Conservation (phyloP, 2,113 vertebrate species). For the Gallinago media region DNA sequence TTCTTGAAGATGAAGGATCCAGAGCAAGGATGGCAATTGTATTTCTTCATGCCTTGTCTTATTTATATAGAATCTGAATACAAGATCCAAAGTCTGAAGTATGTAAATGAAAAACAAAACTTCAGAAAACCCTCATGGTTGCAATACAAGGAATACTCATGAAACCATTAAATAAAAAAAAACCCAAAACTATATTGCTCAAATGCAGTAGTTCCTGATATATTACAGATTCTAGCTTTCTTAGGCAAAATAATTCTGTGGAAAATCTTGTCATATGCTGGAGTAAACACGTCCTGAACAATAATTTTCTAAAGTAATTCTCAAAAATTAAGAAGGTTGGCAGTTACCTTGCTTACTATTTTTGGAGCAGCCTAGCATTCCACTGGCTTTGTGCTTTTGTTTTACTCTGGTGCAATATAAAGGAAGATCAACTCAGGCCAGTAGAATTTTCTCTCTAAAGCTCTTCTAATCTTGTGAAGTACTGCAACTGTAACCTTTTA, state of each 20-base stretch:
- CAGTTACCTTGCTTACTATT: neutral
- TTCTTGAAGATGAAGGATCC: neutral
- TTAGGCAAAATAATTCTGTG: neutral
- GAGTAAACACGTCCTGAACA: neutral
- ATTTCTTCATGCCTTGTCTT: neutral
- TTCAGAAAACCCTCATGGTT: neutral
- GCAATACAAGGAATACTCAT: neutral
- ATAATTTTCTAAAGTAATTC: neutral
- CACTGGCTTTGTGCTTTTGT: neutral
- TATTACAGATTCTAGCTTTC: neutral
- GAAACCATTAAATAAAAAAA: neutral
- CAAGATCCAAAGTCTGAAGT: neutral
- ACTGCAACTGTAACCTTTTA: neutral
- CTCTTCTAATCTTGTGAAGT: neutral
- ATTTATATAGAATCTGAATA: neutral
- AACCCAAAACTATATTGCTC: neutral
- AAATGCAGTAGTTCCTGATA: neutral
- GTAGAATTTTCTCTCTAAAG: neutral
- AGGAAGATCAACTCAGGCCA: neutral
- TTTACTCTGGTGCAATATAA: neutral
- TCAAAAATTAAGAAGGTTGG: neutral
- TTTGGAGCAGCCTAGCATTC: neutral
- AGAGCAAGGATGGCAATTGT: neutral
- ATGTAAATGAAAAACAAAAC: neutral
- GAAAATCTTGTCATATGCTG: neutral